Conservation (phyloP, 2,888 invertebrate genomes). For the Cenopis cana region DNA sequence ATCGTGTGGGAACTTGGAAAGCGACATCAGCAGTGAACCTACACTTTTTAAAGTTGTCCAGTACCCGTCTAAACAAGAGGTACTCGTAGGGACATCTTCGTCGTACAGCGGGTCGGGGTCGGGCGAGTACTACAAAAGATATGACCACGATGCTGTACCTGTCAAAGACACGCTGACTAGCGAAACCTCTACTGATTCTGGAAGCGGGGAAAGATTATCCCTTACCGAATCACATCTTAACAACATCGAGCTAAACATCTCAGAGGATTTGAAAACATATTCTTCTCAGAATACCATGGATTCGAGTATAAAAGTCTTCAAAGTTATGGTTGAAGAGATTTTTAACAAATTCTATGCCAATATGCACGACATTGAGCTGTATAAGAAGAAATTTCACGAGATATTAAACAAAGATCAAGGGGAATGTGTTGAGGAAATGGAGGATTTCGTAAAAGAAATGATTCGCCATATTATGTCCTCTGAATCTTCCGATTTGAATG, state of each 20-base stretch:
- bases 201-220: slow-evolving; percentile 49
- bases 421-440: slow-evolving; percentile 68
- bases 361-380: slow-evolving; percentile 70
- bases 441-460: slow-evolving; percentile 73
- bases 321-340: slow-evolving; percentile 70
- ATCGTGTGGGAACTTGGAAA: slow-evolving; percentile 10
- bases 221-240: slow-evolving; percentile 68
- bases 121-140: slow-evolving; percentile 64
- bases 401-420: slow-evolving; percentile 66
- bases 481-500: slow-evolving; percentile 55
- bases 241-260: slow-evolving; percentile 65
- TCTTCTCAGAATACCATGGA: slow-evolving; percentile 62
- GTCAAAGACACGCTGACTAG: slow-evolving; percentile 32
- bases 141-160: slow-evolving; percentile 7
- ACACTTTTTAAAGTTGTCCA: slow-evolving; percentile 10
- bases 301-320: slow-evolving; percentile 72
- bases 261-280: slow-evolving; percentile 64
- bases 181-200: slow-evolving; percentile 48
- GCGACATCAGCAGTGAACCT: background rate
- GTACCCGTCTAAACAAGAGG: slow-evolving; percentile 7
- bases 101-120: slow-evolving; percentile 45
- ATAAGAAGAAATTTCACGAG: slow-evolving; percentile 70
- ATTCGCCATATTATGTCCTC: slow-evolving; percentile 71
- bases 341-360: slow-evolving; percentile 70
- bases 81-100: slow-evolving; percentile 27